A percentile compares a stretch with the other conserved stretches of the same genome.
Evolutionary conservation across 1,140 invertebrate species (phyloP).

Genomic region (Ganaspis sp.): DNA sequence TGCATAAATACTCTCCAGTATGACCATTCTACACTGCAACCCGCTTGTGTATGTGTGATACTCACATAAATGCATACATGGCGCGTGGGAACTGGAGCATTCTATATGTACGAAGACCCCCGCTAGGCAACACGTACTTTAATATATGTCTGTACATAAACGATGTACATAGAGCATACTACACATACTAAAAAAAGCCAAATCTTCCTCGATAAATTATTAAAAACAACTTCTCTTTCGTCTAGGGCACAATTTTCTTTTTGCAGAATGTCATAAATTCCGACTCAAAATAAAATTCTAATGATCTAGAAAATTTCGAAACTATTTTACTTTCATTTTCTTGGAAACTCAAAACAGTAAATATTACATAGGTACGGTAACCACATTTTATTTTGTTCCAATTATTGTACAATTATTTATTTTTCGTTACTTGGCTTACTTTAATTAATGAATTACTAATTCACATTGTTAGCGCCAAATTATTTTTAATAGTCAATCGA

Average conservation of each 20-base stretch:
- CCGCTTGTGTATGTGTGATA: background rate
- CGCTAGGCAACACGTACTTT: conserved; percentile 35
- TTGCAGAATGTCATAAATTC: too few species aligned
- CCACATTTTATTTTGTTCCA: too few species aligned
- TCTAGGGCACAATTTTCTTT: conserved; percentile 1
- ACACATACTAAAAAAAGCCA: conserved; percentile 7
- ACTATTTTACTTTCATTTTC: too few species aligned
- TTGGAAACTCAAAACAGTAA: too few species aligned
- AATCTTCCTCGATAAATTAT: conserved; percentile 11
- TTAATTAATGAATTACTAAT: too few species aligned
- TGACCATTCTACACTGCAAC: conserved; percentile 14
- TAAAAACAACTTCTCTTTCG: background rate
- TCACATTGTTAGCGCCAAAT: too few species aligned
- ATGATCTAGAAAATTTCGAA: too few species aligned
- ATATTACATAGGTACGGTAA: too few species aligned
- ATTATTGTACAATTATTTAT: too few species aligned
- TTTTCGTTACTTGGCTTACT: too few species aligned
- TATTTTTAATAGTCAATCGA: too few species aligned
- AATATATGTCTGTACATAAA: conserved; percentile 19
- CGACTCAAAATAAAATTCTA: too few species aligned
- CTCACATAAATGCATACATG: conserved; percentile 45
- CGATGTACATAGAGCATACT: background rate
- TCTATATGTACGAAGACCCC: conserved; percentile 45
- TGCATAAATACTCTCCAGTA: conserved; percentile 17
- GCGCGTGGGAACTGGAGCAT: conserved; percentile 53